Conservation (phyloP, 2,888 invertebrate species). For the Pyrrhia umbra region DNA sequence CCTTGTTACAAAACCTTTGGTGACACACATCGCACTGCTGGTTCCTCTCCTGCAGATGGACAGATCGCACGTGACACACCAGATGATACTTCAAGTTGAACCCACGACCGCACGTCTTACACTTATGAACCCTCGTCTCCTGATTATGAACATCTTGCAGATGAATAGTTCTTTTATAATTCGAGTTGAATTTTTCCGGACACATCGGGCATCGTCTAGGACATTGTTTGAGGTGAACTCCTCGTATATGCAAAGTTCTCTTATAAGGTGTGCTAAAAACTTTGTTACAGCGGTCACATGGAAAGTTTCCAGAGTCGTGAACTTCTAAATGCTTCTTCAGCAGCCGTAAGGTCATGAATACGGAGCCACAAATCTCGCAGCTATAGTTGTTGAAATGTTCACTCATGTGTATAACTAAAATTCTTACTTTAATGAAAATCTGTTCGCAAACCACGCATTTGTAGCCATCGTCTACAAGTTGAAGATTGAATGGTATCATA, state of each 20-base stretch:
- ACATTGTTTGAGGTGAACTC: constrained; percentile 84
- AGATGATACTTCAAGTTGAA: constrained; percentile 86
- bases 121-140: constrained; percentile 84
- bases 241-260: constrained; percentile 80
- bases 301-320: constrained; percentile 84
- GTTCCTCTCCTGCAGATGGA: constrained; percentile 86
- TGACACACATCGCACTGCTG: constrained; percentile 89
- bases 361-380: constrained; percentile 86
- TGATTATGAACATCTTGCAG: constrained; percentile 86
- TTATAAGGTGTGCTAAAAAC: constrained; percentile 84
- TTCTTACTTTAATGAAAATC: constrained; percentile 82
- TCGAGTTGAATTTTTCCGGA: constrained; percentile 85
- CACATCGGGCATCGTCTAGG: constrained; percentile 85
- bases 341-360: constrained; percentile 84
- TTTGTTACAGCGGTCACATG: constrained; percentile 84
- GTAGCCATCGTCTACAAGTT: constrained; percentile 73
- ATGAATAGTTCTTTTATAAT: constrained; percentile 85
- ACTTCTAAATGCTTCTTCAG: constrained; percentile 86
- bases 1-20: constrained; percentile 89
- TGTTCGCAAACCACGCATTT: constrained; percentile 83
- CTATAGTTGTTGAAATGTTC: constrained; percentile 87
- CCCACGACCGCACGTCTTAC: constrained; percentile 83
- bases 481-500: constrained; percentile 84
- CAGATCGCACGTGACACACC: constrained; percentile 84
- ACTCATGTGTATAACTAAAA: constrained; percentile 86